phyloP scores from a whole-genome alignment of 2,888 invertebrate genomes.

The Tetranychus truncatus region DNA sequence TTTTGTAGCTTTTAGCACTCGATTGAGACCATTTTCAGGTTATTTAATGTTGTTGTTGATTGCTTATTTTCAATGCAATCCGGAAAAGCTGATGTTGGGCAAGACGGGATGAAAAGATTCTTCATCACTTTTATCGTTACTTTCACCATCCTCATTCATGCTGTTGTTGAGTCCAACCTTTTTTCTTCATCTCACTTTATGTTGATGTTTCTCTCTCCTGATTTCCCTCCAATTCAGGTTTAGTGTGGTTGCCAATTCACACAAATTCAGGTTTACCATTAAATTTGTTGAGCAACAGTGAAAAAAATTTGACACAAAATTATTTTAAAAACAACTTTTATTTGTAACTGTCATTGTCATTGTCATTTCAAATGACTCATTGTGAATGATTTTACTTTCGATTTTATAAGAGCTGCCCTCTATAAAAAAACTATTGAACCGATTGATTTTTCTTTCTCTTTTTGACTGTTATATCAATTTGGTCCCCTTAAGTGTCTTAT shows the following conservation, averaged over 20 bases:
- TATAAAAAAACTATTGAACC: too few species aligned
- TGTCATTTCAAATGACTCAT: too few species aligned
- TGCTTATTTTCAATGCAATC: background rate
- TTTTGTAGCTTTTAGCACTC: background rate
- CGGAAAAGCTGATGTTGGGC: background rate
- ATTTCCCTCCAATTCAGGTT: background rate
- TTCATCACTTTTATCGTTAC: background rate
- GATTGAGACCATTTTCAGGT: background rate
- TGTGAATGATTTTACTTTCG: too few species aligned
- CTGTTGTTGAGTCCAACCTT: background rate
- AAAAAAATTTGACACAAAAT: background rate
- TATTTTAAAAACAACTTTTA: too few species aligned
- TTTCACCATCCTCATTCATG: background rate
- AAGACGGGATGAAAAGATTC: background rate
- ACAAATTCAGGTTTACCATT: background rate
- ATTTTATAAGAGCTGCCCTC: too few species aligned
- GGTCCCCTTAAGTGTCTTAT: too few species aligned
- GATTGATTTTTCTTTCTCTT: too few species aligned
- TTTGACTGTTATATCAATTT: too few species aligned
- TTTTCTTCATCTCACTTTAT: constrained; percentile 5
- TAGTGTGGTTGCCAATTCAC: background rate
- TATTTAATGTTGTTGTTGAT: background rate
- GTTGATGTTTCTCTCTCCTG: background rate
- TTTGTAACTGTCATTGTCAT: too few species aligned
- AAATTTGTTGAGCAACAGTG: background rate